Conservation (phyloP, 2,113 vertebrate genomes). For the Chelonoidis abingdonii region DNA sequence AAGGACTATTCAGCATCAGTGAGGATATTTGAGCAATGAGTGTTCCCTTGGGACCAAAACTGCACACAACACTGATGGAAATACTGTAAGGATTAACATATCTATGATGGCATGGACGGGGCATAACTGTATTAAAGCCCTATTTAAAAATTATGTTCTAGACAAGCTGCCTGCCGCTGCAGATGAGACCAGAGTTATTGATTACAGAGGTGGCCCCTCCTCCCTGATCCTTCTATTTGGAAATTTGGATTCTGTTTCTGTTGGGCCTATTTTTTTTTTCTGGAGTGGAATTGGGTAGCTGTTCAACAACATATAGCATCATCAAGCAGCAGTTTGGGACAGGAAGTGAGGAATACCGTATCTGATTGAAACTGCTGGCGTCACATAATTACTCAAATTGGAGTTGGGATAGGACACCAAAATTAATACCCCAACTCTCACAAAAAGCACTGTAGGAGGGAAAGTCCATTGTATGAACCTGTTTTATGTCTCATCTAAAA, state of each 20-base stretch:
- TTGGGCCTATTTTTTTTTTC: neutral
- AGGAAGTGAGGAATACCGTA: neutral
- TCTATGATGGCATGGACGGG: neutral
- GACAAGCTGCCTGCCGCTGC: neutral
- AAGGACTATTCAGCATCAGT: neutral
- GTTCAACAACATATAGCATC: neutral
- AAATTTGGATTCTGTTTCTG: neutral
- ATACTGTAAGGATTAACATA: neutral
- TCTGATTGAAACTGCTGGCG: neutral
- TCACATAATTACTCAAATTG: neutral
- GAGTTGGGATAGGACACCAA: neutral
- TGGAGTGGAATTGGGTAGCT: neutral
- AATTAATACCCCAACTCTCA: neutral
- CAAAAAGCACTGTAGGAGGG: neutral
- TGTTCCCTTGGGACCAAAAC: neutral
- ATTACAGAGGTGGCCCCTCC: conserved; percentile 12
- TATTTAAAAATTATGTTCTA: neutral
- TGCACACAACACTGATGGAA: neutral
- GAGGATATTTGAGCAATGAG: neutral
- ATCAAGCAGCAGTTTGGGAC: neutral
- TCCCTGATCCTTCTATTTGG: neutral
- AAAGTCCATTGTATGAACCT: neutral
- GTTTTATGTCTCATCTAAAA: neutral
- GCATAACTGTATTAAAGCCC: conserved; percentile 13
- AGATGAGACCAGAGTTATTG: neutral